Conservation (phyloP, 2,888 invertebrate genomes). For the Ditula angustiorana region DNA sequence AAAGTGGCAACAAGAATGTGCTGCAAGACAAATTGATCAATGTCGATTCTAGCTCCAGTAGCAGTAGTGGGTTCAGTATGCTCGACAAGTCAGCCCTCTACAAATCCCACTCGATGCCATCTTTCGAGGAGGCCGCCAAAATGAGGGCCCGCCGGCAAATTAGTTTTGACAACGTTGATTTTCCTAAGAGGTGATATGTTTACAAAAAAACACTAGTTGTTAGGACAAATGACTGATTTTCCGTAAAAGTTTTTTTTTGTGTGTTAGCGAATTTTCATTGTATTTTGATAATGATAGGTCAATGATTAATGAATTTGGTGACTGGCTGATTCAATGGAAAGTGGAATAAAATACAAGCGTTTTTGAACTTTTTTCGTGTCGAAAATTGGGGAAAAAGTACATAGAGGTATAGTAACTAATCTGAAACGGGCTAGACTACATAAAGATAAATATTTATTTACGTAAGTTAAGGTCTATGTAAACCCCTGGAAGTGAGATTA, state of each 20-base stretch:
- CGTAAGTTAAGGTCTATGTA: too few species aligned
- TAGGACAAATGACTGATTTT: constrained; percentile 40
- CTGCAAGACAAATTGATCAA: constrained; percentile 80
- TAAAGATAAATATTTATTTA: too few species aligned
- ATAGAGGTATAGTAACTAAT: too few species aligned
- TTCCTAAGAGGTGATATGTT: constrained; percentile 74
- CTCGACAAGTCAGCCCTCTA: constrained; percentile 68
- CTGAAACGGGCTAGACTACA: too few species aligned
- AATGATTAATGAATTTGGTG: too few species aligned
- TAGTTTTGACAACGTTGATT: constrained; percentile 84
- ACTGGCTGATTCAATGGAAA: too few species aligned
- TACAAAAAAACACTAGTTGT: constrained; percentile 32
- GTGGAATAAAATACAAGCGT: too few species aligned
- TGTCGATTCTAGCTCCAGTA: constrained; percentile 72
- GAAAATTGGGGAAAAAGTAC: too few species aligned
- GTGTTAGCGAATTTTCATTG: constrained; percentile 35
- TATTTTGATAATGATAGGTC: constrained; percentile 32
- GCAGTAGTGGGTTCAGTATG: constrained; percentile 66
- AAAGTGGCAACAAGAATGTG: constrained; percentile 71
- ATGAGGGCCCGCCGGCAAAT: constrained; percentile 86
- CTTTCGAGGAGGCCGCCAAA: constrained; percentile 77
- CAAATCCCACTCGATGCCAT: constrained; percentile 78
- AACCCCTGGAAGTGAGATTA: too few species aligned
- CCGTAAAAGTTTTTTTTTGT: constrained; percentile 44
- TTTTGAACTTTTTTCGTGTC: too few species aligned